Conservation (phyloP, 2,888 invertebrate genomes). For the Laspeyria flexula region DNA sequence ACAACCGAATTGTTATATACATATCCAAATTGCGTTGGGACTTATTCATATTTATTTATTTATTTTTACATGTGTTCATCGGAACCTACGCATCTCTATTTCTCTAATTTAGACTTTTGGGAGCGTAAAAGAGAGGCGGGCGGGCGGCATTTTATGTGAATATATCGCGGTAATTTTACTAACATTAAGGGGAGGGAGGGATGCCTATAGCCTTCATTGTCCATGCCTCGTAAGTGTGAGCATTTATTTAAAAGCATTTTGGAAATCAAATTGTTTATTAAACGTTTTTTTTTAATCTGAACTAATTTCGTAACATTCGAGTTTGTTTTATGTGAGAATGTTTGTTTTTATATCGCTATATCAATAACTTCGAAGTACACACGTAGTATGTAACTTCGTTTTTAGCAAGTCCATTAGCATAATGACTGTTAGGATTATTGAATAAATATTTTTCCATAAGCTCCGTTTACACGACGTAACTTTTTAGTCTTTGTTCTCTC, state of each 20-base stretch:
- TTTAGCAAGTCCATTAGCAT: constrained; percentile 24
- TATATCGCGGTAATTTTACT: too few relatives aligned
- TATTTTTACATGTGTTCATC: too few relatives aligned
- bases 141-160: too few relatives aligned
- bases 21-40: too few relatives aligned
- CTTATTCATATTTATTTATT: too few relatives aligned
- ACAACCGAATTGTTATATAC: too few relatives aligned
- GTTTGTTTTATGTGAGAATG: too few relatives aligned
- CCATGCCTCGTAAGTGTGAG: constrained; percentile 5
- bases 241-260: constrained; percentile 16
- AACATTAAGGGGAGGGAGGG: too few relatives aligned
- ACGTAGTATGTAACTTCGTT: constrained; percentile 8
- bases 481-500: not conserved
- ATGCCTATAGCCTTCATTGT: too few relatives aligned
- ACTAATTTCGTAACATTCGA: not conserved
- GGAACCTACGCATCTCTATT: too few relatives aligned
- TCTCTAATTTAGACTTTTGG: too few relatives aligned
- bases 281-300: constrained; percentile 22
- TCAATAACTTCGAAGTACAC: constrained; percentile 32
- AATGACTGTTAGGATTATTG: constrained; percentile 20
- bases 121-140: too few relatives aligned
- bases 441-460: constrained; percentile 19
- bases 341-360: constrained; percentile 27
- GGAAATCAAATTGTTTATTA: constrained; percentile 12
- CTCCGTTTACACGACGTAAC: not conserved